Evolutionary conservation across 1,140 invertebrate genomes (phyloP).

Genomic region (Apis dorsata): DNA sequence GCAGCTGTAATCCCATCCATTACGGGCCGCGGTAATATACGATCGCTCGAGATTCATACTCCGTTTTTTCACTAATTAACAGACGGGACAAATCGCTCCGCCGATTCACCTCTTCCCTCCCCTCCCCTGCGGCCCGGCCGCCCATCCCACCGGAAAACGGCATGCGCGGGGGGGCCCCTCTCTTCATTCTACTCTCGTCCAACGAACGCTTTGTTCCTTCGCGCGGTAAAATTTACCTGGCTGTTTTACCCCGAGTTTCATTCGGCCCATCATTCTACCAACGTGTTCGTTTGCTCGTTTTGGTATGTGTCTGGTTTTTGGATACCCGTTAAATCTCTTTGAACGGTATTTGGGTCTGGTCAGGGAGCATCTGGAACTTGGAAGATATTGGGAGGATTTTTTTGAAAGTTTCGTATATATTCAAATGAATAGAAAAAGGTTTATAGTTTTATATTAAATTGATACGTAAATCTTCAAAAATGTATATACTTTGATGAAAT

Average conservation of each 20-base stretch:
- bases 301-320: too few relatives aligned
- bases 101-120: conserved; percentile 67
- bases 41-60: conserved; percentile 81
- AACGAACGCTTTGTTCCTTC: conserved; percentile 60
- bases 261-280: conserved; percentile 36
- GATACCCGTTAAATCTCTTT: too few relatives aligned
- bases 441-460: too few relatives aligned
- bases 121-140: conserved; percentile 29
- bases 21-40: conserved; percentile 80
- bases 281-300: not conserved
- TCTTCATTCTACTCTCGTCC: conserved; percentile 64
- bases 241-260: conserved; percentile 46
- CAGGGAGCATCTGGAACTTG: too few relatives aligned
- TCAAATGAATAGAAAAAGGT: too few relatives aligned
- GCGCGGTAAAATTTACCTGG: conserved; percentile 54
- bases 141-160: conserved; percentile 48
- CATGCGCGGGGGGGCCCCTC: conserved; percentile 27
- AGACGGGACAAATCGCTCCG: conserved; percentile 81
- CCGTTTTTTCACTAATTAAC: conserved; percentile 82
- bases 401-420: too few relatives aligned
- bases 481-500: too few relatives aligned
- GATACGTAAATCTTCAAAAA: too few relatives aligned
- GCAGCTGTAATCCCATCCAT: conserved; percentile 81
- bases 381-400: too few relatives aligned
- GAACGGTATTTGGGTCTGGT: too few relatives aligned